These are phyloP conservation scores for Pteruthius melanotis DNA, from an alignment of 2,113 vertebrate species.

Conservation along the genomic window DNA sequence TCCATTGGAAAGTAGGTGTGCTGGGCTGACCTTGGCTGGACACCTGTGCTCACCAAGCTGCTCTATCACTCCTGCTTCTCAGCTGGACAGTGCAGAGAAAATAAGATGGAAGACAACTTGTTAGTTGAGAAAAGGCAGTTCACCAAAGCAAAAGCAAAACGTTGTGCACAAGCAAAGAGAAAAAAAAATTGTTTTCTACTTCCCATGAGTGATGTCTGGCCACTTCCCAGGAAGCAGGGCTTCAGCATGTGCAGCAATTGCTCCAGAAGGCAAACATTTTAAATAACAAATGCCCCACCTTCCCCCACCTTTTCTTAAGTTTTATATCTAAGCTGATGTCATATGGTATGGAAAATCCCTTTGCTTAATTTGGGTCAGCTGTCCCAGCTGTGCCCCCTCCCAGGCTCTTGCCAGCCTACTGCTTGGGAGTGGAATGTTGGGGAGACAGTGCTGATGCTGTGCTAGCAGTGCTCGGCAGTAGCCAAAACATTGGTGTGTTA, in stretches of 20 bases:
- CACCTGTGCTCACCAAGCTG: background rate
- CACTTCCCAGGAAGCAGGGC: background rate
- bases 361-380: background rate
- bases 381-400: background rate
- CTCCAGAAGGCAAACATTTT: background rate
- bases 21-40: background rate
- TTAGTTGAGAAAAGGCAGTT: background rate
- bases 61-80: background rate
- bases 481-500: background rate
- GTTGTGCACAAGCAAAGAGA: background rate
- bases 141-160: background rate
- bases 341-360: background rate
- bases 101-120: background rate
- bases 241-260: fast-evolving
- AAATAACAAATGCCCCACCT: background rate
- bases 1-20: conserved; percentile 67
- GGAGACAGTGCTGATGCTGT: background rate
- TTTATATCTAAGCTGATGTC: background rate
- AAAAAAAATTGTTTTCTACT: background rate
- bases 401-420: background rate
- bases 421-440: background rate
- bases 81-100: background rate
- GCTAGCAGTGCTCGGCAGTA: background rate
- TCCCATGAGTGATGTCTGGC: background rate
- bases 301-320: background rate